A percentile compares a stretch with the other conserved stretches of the same genome.
Conservation (phyloP, 2,888 invertebrate species). For the Steinernema carpocapsae region DNA sequence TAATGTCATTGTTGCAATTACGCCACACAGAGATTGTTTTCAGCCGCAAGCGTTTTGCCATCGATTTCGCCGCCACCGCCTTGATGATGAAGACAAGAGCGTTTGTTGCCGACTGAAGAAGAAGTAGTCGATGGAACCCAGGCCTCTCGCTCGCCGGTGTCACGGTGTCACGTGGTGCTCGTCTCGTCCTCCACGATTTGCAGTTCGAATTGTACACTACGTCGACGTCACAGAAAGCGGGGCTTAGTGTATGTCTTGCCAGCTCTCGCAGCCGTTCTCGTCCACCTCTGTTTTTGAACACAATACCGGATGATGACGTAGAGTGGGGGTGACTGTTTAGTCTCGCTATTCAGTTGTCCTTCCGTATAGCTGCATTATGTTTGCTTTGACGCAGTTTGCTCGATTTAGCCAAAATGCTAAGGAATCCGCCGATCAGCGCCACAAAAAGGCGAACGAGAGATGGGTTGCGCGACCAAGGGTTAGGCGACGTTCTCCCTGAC, state of each 20-base stretch:
- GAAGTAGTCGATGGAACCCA: no score
- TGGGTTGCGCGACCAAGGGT: conserved; percentile 3
- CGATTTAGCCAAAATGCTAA: neutral
- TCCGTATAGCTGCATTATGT: conserved; percentile 25
- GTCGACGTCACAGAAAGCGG: conserved; percentile 3
- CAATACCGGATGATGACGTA: conserved; percentile 21
- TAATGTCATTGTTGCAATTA: conserved; percentile 16
- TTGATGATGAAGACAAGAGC: conserved; percentile 2
- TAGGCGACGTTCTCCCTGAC: neutral
- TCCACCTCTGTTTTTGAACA: neutral
- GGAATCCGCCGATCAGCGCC: neutral
- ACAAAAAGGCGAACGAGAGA: neutral
- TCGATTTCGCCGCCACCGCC: neutral
- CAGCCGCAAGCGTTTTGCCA: neutral
- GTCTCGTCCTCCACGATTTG: neutral
- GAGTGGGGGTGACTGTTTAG: conserved; percentile 30
- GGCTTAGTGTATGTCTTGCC: neutral
- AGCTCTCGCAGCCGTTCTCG: conserved; percentile 18
- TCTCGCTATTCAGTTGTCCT: neutral
- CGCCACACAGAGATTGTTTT: neutral
- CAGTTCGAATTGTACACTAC: neutral
- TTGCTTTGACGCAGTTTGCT: neutral
- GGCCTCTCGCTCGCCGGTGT: neutral
- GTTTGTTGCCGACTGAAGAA: neutral
- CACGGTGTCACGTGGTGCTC: conserved; percentile 31